phyloP scores from a whole-genome alignment of 2,797 vertebrate genomes.

The Trematomus bernacchii region DNA sequence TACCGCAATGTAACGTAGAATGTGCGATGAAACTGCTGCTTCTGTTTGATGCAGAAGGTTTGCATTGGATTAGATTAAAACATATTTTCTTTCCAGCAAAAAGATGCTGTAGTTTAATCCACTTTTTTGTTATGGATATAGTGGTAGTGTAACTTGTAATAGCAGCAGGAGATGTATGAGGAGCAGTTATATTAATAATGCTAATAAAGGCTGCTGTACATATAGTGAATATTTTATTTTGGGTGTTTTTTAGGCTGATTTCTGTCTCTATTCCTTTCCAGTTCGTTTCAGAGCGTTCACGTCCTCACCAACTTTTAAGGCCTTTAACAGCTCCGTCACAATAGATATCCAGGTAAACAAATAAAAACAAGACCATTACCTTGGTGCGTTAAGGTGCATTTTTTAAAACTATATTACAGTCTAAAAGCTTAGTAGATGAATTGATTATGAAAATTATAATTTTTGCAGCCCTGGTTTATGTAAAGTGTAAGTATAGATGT shows the following conservation, averaged over 20 bases:
- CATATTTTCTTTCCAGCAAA: too few species aligned
- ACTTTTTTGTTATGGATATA: neutral
- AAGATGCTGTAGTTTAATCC: neutral
- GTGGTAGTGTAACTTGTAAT: neutral
- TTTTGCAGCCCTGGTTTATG: too few species aligned
- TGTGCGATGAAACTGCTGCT: too few species aligned
- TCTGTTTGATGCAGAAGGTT: too few species aligned
- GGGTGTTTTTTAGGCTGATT: neutral
- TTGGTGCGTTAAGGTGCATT: neutral
- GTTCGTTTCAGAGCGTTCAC: constrained; percentile 77
- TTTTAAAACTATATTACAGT: neutral
- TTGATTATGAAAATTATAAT: neutral
- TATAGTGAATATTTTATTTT: neutral
- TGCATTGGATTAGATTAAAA: too few species aligned
- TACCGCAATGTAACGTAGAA: too few species aligned
- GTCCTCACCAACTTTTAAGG: constrained; percentile 74
- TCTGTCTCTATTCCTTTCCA: constrained; percentile 20
- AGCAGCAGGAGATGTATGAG: neutral
- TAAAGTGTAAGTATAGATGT: too few species aligned
- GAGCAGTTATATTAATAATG: neutral
- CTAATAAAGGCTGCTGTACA: neutral
- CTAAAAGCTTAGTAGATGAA: neutral
- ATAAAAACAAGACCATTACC: neutral
- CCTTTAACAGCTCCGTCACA: constrained; percentile 60
- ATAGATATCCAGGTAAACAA: constrained; percentile 78